Evolutionary conservation across 2,113 vertebrate genomes (phyloP), one percentile per base, ranked within the genome.

Genomic region (Sebastes fasciatus): DNA sequence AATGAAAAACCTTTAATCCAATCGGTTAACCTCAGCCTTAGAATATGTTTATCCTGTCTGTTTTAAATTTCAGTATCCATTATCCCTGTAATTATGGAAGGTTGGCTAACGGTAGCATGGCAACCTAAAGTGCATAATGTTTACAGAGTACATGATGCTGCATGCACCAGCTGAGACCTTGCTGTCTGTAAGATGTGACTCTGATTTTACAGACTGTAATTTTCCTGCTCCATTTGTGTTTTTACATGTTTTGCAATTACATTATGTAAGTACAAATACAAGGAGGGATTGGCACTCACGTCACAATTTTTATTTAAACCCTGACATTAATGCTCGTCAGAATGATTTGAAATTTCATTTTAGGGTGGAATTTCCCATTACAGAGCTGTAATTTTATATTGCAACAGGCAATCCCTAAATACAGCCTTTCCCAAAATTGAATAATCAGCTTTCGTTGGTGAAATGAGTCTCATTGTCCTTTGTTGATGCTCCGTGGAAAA

Each of bases 391-490:
- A 11, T 4, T 66, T n/a, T 61, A 26, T 19, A 61, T 62, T 17
- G 2, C 62, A 76, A 42, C 23, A 65, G 58, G 14, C 42, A 23
- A 4, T 70, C 71, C 10, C 5, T 86, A 83, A 91, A 88, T 52
- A 80, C 64, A 83, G 65, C 51, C 64, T 74, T 74, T 72, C 40
- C 26, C 48, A 23, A 65, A 72, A 14, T 73, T 6, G 34, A 87
- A 79, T 40, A 68, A 77, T 79, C 81, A 54, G 52, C 19, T 5
- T 63, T 78, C 65, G 45, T 65, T 13, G 13, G 54, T 74, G 46
- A 85, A 88, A 85, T 80, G 67, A 55, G 65, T 4, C 75, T 73
- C 79, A 83, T 86, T 92, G 93, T 89, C 89, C 77, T 80, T 74
- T 86, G 81, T 82, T 43, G 60, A 71, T 45, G 74, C n/a, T 63